Base-by-base conservation (phyloP, 2,113 vertebrate genomes). In the Bolborhynchus lineola region DNA sequence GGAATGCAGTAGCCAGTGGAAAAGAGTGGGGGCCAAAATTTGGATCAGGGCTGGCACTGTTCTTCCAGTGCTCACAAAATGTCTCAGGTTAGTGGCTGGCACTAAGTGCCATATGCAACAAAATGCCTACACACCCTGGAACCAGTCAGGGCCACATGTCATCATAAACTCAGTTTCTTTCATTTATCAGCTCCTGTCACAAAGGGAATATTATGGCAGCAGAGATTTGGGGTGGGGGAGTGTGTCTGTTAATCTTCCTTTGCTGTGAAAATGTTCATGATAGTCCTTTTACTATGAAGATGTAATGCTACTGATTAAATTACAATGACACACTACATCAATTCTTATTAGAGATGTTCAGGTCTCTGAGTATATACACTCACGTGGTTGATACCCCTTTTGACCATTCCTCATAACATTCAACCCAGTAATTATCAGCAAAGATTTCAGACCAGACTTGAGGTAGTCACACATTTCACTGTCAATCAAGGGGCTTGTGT, bases 291-390 rank as follows among this genome's bases (percentile, higher is more conserved):
- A 86, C 92, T 97, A 98, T 97, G 97, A 98, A 98, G 97, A 98
- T 97, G 89, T 97, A 97, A 97, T 86, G 80, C 52, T 93, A 88
- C 84, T 97, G 96, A 98, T 98, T 97, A 98, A 98, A 98, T 98
- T 97, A 97, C 93, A 97, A 98, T 96, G 97, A 98, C 97, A 98
- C 92, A 97, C 86, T 95, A 97, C 97, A 98, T 98, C 97, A 98
- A 94, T 98, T 98, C 97, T 97, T 97, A 98, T 98, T 98, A 98
- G 96, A 97, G 90, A 96, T 96, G 93, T 87, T 95, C 57, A 97
- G 91, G 86, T 94, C 97, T 90, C 88, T 93, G 91, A 90, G 86
- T 97, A 91, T 90, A 96, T 96, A 97, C 83, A 90, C 97, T 97
- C 95, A 62, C 67, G 77, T 87, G 94, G 91, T 95, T 96, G 71